Conservation (phyloP, 2,797 vertebrate species). For the Takifugu ocellatus region DNA sequence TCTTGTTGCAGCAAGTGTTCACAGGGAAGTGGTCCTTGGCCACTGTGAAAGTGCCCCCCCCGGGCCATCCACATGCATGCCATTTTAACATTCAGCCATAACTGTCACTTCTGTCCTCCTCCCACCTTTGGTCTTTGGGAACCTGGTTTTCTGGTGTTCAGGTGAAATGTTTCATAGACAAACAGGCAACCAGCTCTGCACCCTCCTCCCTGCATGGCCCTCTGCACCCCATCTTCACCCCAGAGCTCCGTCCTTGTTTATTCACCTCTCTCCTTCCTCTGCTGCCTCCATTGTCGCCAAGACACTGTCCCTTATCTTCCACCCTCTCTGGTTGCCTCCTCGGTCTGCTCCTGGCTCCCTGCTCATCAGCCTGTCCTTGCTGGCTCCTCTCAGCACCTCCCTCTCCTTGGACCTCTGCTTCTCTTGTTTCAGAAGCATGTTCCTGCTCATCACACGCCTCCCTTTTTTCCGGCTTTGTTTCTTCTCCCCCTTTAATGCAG, state of each 20-base stretch:
- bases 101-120: background rate
- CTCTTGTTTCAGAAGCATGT: background rate
- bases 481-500: constrained; percentile 44
- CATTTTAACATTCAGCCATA: constrained; percentile 33
- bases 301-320: background rate
- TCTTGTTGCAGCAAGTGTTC: constrained; percentile 45
- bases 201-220: constrained; percentile 61
- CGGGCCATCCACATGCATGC: constrained; percentile 39
- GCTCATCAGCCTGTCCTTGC: constrained; percentile 33
- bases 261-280: constrained; percentile 15
- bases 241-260: constrained; percentile 22
- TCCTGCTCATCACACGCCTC: constrained; percentile 10
- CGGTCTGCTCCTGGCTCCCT: background rate
- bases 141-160: constrained; percentile 74
- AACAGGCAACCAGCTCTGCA: constrained; percentile 99
- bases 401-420: constrained; percentile 2
- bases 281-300: constrained; percentile 1
- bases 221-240: constrained; percentile 9
- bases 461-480: constrained; percentile 2
- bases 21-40: constrained; percentile 57
- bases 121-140: constrained; percentile 44
- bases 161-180: constrained; percentile 90
- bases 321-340: too few species aligned
- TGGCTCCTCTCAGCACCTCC: constrained; percentile 13
- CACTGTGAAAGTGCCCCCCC: constrained; percentile 36